phyloP scores from a whole-genome alignment of 1,140 invertebrate species.

The Caligus rogercresseyi region DNA sequence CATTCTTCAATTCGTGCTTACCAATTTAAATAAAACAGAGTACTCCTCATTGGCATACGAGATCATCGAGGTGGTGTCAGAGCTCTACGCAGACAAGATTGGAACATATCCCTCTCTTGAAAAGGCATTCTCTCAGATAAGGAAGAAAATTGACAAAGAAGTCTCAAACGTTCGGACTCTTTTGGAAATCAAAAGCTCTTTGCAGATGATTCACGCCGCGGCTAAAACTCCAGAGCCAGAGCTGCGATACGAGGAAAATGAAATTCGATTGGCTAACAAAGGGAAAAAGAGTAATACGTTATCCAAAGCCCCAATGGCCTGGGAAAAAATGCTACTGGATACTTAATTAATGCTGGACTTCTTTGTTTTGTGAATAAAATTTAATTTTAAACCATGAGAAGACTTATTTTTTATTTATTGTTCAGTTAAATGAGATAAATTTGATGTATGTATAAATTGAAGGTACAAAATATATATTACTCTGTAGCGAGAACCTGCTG shows the following conservation, averaged over 20 bases:
- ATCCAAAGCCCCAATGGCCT: not conserved
- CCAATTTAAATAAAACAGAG: not conserved
- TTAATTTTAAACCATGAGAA: too few species aligned
- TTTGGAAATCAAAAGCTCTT: not conserved
- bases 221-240: not conserved
- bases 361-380: too few species aligned
- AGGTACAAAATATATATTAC: too few species aligned
- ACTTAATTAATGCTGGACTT: too few species aligned
- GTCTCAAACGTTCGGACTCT: not conserved
- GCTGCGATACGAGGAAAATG: not conserved
- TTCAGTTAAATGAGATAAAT: too few species aligned
- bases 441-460: too few species aligned
- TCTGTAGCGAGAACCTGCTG: too few species aligned
- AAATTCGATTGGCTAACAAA: not conserved
- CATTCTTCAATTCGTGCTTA: not conserved
- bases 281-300: not conserved
- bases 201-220: not conserved
- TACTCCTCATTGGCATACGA: conserved; percentile 1
- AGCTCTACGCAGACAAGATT: not conserved
- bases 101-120: not conserved
- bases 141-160: not conserved
- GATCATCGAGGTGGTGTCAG: not conserved
- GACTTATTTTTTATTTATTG: too few species aligned
- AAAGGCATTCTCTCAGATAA: not conserved
- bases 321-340: not conserved